Base-by-base conservation (phyloP, 2,888 invertebrate species). In the Calameuta idolon region DNA sequence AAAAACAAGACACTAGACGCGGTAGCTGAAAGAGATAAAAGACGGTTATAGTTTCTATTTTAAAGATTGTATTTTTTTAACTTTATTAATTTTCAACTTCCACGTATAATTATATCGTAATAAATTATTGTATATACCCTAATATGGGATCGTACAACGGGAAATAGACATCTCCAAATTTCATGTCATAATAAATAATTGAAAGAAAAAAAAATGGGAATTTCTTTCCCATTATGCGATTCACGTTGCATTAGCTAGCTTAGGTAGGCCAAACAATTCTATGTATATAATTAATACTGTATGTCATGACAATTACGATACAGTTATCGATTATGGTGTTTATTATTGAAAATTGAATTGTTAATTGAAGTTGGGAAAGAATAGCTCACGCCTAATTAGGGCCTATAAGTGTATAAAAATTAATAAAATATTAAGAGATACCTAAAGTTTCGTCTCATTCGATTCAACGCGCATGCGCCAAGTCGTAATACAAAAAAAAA, bases 41-140 rank as follows among this genome's bases (percentile, higher is more conserved):
- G 81, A 88, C 84, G 86, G 86, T 86, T 87, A 86, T 87, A 86
- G 87, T 87, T 87, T 88, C 86, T 86, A 88, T 88, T 88, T 88
- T 88, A 74, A 85, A 87, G 81, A 86, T 86, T 84, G 83, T 87
- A 87, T 88, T 88, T 88, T 88, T 86, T 88, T 85, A 85, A 82
- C 83, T 87, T 87, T 83, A 85, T 88, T 86, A 84, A 85, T 88
- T 87, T 87, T 86, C 82, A 83, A 87, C 83, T 83, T 86, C 84
- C 84, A 84, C 85, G 79, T 84, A 82, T 79, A 79, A 81, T 75
- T 84, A 85, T 78, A 78, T 76, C 68, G 69, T 80, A 82, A 80
- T 73, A 75, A 81, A 78, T 73, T 82, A 81, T 73, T 81, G 81
- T 81, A 80, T 81, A 79, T 83, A 79, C 78, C 80, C 73, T 79